Conservation (phyloP, 2,888 invertebrate genomes). For the Drosophila picticornis region DNA sequence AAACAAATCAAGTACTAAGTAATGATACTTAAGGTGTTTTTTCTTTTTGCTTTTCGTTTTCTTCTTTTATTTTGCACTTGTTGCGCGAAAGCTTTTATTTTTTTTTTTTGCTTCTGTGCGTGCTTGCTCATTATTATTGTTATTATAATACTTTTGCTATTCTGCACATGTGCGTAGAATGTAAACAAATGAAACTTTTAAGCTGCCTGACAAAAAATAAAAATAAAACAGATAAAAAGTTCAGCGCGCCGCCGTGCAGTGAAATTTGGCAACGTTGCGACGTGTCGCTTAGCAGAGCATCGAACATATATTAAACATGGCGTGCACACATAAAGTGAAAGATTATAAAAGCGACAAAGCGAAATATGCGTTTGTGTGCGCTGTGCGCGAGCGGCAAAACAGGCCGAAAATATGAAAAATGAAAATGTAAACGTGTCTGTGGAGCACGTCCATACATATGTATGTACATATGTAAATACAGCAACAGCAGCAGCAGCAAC, state of each 20-base stretch:
- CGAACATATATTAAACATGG: constrained; percentile 46
- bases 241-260: constrained; percentile 33
- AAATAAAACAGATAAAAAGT: constrained; percentile 20
- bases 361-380: constrained; percentile 29
- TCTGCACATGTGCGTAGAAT: constrained; percentile 80
- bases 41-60: constrained; percentile 25
- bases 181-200: constrained; percentile 80
- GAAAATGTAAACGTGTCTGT: constrained; percentile 80
- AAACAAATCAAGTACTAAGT: constrained; percentile 46
- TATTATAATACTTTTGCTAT: constrained; percentile 63
- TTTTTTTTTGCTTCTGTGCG: constrained; percentile 42
- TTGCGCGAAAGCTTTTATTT: constrained; percentile 68
- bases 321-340: constrained; percentile 56
- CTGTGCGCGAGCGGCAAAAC: constrained; percentile 39
- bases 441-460: constrained; percentile 61
- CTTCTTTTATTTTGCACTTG: constrained; percentile 65
- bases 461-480: constrained; percentile 16
- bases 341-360: constrained; percentile 60
- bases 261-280: constrained; percentile 74
- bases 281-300: constrained; percentile 25
- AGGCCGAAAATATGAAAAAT: constrained; percentile 77
- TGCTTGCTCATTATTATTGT: constrained; percentile 53
- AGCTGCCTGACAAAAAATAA: constrained; percentile 50
- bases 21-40: constrained; percentile 40
- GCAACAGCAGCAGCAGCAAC: constrained; percentile 32